A percentile compares a stretch with the other conserved stretches of the same genome.
phyloP scores from a whole-genome alignment of 2,888 invertebrate genomes.

The Zootermopsis nevadensis region DNA sequence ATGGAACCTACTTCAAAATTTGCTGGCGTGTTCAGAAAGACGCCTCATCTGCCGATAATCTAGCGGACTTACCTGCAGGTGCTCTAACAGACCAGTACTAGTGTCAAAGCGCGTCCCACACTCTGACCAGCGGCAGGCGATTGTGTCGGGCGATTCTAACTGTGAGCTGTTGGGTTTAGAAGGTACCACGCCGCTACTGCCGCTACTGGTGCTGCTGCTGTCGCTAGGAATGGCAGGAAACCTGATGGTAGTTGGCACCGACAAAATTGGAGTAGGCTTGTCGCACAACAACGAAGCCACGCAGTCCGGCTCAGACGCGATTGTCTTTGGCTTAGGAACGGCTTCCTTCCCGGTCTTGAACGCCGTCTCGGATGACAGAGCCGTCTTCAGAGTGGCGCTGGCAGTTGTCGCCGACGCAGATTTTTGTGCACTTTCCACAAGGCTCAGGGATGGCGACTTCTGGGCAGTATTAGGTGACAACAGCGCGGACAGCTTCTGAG shows the following conservation, averaged over 20 bases:
- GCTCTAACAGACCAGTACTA: constrained; percentile 85
- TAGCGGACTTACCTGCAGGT: constrained; percentile 81
- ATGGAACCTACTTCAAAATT: no score
- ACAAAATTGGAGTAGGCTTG: constrained; percentile 75
- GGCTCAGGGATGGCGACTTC: neutral
- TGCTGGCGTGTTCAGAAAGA: neutral
- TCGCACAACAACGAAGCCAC: constrained; percentile 8
- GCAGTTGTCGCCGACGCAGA: neutral
- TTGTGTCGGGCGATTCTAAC: constrained; percentile 62
- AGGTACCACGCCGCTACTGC: constrained; percentile 51
- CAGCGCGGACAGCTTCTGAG: neutral
- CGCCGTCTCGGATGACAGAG: neutral
- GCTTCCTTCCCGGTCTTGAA: constrained; percentile 27
- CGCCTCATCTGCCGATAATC: neutral
- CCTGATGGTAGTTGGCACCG: constrained; percentile 84
- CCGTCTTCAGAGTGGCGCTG: neutral
- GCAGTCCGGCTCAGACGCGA: neutral
- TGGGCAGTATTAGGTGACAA: neutral
- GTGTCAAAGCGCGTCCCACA: constrained; percentile 83
- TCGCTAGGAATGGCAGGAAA: constrained; percentile 80
- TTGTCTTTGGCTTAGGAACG: constrained; percentile 29
- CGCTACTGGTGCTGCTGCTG: constrained; percentile 57
- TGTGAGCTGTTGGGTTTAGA: constrained; percentile 55
- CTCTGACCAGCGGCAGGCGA: constrained; percentile 84
- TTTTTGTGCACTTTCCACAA: neutral